phyloP scores from a whole-genome alignment of 1,140 invertebrate genomes.

The Fopius arisanus region DNA sequence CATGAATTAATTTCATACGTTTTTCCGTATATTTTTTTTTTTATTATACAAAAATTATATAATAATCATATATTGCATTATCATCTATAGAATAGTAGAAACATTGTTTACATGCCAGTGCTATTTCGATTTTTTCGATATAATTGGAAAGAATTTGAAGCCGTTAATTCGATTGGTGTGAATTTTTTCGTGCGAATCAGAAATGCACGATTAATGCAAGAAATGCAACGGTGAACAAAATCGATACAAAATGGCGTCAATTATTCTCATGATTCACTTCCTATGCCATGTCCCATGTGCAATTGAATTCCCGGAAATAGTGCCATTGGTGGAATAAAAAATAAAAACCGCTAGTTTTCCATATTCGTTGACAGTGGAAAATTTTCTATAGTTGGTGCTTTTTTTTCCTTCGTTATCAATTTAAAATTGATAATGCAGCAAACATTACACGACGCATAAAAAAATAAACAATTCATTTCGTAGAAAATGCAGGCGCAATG shows the following conservation, averaged over 20 bases:
- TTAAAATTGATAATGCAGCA: neutral
- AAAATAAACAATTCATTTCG: neutral
- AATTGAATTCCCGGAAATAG: conserved; percentile 1
- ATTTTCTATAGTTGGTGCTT: neutral
- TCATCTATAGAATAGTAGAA: too few species aligned
- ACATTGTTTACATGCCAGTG: too few species aligned
- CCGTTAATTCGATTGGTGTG: too few species aligned
- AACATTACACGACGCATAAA: too few species aligned
- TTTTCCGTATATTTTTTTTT: too few species aligned
- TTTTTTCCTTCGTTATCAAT: neutral
- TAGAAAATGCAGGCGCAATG: neutral
- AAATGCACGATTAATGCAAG: neutral
- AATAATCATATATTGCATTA: too few species aligned
- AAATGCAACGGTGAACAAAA: neutral
- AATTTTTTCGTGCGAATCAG: neutral
- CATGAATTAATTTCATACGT: too few species aligned
- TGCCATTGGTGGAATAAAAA: neutral
- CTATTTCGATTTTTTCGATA: too few species aligned
- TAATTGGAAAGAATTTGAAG: conserved; percentile 9
- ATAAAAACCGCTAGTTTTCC: neutral
- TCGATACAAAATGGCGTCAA: conserved; percentile 14
- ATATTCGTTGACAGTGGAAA: neutral
- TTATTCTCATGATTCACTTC: conserved; percentile 6
- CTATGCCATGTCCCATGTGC: neutral
- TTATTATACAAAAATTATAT: too few species aligned